A percentile compares a stretch with the other conserved stretches of the same genome.
These are phyloP conservation scores for Drosophila virilis DNA, from an alignment of 1,140 invertebrate species.

Conservation along the genomic window DNA sequence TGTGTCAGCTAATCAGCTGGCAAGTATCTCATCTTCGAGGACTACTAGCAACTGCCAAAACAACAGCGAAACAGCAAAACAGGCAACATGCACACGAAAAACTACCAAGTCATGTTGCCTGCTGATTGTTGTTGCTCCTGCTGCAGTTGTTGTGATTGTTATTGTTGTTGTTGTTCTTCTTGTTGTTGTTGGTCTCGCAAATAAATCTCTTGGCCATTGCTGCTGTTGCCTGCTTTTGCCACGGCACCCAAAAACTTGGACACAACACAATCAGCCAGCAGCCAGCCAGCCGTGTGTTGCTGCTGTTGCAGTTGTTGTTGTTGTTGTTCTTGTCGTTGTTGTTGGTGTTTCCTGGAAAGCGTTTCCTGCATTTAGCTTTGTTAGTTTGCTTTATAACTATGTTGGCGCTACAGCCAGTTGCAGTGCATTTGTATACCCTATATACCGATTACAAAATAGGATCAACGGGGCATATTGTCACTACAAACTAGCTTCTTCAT, in stretches of 20 bases:
- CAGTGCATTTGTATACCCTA: conserved; percentile 12
- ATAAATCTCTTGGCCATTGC: conserved; percentile 71
- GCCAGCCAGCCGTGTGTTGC: conserved; percentile 39
- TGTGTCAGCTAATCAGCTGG: conserved; percentile 83
- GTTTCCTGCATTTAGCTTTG: conserved; percentile 74
- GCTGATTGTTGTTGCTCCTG: conserved; percentile 44
- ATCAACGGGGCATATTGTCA: too few relatives aligned
- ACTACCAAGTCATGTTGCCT: conserved; percentile 79
- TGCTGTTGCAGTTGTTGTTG: conserved; percentile 2
- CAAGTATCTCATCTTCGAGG: conserved; percentile 84
- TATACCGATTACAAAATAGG: not conserved
- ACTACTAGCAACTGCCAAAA: conserved; percentile 82
- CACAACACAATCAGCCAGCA: conserved; percentile 72
- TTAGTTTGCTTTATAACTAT: conserved; percentile 64
- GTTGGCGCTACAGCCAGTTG: conserved; percentile 44
- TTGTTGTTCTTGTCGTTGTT: conserved; percentile 30
- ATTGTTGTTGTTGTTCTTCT: conserved; percentile 40
- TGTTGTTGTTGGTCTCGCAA: conserved; percentile 51
- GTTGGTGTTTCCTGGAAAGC: conserved; percentile 75
- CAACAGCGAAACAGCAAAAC: conserved; percentile 66
- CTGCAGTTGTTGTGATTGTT: conserved; percentile 49
- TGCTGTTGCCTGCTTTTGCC: conserved; percentile 63
- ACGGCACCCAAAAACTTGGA: conserved; percentile 67
- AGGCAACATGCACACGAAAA: conserved; percentile 78
- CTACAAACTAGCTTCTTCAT: too few relatives aligned